Percentiles rank a stretch among this genome's conserved stretches.
Evolutionary conservation across 2,888 invertebrate species (phyloP).

Genomic region (Conops quadrifasciatus): DNA sequence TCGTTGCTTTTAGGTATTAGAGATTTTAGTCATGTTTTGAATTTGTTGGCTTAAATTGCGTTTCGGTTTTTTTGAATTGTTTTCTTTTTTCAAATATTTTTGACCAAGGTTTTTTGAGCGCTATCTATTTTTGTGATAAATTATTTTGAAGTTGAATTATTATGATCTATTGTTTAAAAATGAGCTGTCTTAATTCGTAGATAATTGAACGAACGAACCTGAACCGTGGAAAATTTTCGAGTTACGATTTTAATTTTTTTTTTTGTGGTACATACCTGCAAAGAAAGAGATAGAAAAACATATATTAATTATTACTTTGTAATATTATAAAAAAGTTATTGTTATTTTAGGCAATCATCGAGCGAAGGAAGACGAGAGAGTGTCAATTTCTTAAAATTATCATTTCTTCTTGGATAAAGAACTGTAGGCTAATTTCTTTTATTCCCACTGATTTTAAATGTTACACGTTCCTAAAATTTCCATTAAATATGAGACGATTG

Average conservation of each 20-base stretch:
- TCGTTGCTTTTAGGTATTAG: not conserved
- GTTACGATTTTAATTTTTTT: not conserved
- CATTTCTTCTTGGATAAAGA: no score
- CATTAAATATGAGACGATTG: no score
- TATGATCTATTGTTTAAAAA: not conserved
- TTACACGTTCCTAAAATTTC: no score
- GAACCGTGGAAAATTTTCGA: not conserved
- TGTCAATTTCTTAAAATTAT: no score
- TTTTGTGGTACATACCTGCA: slow-evolving; percentile 18
- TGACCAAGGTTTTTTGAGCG: not conserved
- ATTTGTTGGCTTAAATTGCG: slow-evolving; percentile 27
- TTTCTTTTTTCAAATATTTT: slow-evolving; percentile 31
- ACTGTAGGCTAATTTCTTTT: no score
- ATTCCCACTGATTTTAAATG: no score
- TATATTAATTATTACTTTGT: no score
- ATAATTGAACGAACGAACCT: not conserved
- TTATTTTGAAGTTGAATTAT: not conserved
- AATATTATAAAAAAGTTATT: no score
- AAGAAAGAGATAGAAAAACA: slow-evolving; percentile 6
- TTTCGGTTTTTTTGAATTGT: slow-evolving; percentile 44
- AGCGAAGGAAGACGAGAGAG: no score
- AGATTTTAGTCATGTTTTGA: slow-evolving; percentile 3
- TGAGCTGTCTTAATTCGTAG: not conserved
- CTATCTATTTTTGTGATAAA: not conserved
- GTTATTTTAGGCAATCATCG: no score